phyloP scores from a whole-genome alignment of 2,113 vertebrate species.

The Seriola aureovittata region DNA sequence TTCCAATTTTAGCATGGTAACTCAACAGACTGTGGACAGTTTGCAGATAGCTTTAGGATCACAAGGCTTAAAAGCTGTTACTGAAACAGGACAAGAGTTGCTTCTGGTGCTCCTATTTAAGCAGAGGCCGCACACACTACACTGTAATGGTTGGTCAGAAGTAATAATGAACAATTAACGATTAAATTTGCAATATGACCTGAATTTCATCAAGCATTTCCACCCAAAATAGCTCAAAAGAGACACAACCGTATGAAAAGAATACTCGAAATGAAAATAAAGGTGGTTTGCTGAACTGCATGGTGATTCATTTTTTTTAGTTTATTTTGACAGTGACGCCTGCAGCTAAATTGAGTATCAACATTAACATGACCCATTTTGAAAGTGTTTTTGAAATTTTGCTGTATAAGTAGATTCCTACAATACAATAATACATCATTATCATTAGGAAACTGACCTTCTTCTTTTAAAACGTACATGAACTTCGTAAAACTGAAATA shows the following conservation, averaged over 20 bases:
- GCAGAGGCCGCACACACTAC: too few relatives aligned
- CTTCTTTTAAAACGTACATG: background rate
- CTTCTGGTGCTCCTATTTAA: background rate
- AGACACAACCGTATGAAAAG: background rate
- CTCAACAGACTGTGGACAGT: constrained; percentile 9
- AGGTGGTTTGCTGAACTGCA: background rate
- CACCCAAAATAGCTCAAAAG: background rate
- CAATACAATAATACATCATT: background rate
- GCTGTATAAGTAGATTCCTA: background rate
- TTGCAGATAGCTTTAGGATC: constrained; percentile 14
- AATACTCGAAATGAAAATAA: background rate
- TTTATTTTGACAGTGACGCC: constrained; percentile 5
- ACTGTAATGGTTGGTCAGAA: background rate
- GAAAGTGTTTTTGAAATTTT: background rate
- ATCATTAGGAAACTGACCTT: background rate
- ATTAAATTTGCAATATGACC: background rate
- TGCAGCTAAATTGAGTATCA: background rate
- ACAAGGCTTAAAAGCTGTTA: constrained; percentile 1
- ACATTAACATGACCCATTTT: background rate
- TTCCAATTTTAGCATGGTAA: constrained; percentile 20
- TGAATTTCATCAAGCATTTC: background rate
- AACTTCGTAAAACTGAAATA: background rate
- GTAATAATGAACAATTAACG: background rate
- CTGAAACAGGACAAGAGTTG: background rate
- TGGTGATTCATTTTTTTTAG: background rate